Evolutionary conservation across 2,797 vertebrate genomes (phyloP).

Genomic region (Lepilemur septentrionalis): DNA sequence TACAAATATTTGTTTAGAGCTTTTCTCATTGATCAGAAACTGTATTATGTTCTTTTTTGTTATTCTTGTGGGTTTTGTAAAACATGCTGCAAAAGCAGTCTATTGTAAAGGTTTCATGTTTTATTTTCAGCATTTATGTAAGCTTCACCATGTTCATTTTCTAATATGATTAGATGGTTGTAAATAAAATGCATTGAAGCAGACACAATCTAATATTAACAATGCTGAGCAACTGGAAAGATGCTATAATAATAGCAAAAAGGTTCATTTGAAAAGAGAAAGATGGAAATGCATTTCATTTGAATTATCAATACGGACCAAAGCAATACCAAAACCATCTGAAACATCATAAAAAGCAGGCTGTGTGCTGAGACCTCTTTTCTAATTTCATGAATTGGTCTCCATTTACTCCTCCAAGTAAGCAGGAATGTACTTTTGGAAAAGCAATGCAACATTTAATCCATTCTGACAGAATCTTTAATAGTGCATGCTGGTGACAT

Average conservation of each 20-base stretch:
- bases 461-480: conserved; percentile 55
- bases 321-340: conserved; percentile 32
- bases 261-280: conserved; percentile 39
- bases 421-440: conserved; percentile 24
- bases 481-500: neutral
- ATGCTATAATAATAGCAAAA: neutral
- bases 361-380: neutral
- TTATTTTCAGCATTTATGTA: conserved; percentile 24
- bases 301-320: neutral
- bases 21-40: conserved; percentile 20
- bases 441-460: conserved; percentile 41
- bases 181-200: conserved; percentile 74
- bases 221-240: conserved; percentile 42
- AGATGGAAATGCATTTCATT: conserved; percentile 48
- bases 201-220: conserved; percentile 67
- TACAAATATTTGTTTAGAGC: neutral
- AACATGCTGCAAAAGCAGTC: neutral
- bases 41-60: neutral
- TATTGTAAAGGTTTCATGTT: conserved; percentile 20
- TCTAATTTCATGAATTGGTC: conserved; percentile 54
- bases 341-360: conserved; percentile 33
- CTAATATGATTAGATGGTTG: conserved; percentile 6
- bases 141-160: conserved; percentile 48
- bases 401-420: neutral
- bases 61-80: neutral